Base-by-base conservation (phyloP, 92 coral and sea anemone genomes). In the Parazoanthus atlanticus region DNA sequence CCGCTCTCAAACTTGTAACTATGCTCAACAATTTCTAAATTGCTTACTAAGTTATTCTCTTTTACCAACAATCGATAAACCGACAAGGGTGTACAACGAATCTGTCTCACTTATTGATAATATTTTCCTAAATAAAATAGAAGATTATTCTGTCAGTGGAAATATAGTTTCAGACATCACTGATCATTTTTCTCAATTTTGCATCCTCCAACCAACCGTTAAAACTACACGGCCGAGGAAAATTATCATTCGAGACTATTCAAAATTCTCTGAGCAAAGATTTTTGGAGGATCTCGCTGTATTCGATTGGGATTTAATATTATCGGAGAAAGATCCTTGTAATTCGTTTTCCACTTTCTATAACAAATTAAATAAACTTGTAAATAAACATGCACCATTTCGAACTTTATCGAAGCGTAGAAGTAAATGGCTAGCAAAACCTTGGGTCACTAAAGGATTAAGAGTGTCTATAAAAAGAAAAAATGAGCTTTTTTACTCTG, bases 11-110 rank as follows among this genome's bases (percentile, higher is more conserved):
- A 85, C 74, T 67, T 91, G 88, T 89, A 71, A 30, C n/a, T 91
- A 54, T 56, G 88, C 67, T 10, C 90, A 91, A 79, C 43, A 78
- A 40, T 83, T 91, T 28, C 52, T 91, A 10, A 43, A 74, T 9
- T 31, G 49, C 64, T 90, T 56, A 78, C n/a, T n/a, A n/a, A n/a
- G n/a, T n/a, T n/a, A n/a, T n/a, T n/a, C n/a, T n/a, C n/a, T n/a
- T n/a, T n/a, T 90, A 23, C 93, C 93, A 11, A 86, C 91, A 31
- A 56, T 89, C 65, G 90, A 89, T 86, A 92, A 90, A 74, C 93
- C 95, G 15, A 90, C 95, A 32, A 36, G 93, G 58, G 88, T 93
- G 4, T 88, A 90, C 74, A 88, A 38, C 6, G 43, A 38, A 3
- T 38, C 43, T 3, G 43, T 38, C 43, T 38, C 43, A 38, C 43